These are phyloP conservation scores for Elegia similella DNA, from an alignment of 2,888 invertebrate genomes.

Conservation along the genomic window DNA sequence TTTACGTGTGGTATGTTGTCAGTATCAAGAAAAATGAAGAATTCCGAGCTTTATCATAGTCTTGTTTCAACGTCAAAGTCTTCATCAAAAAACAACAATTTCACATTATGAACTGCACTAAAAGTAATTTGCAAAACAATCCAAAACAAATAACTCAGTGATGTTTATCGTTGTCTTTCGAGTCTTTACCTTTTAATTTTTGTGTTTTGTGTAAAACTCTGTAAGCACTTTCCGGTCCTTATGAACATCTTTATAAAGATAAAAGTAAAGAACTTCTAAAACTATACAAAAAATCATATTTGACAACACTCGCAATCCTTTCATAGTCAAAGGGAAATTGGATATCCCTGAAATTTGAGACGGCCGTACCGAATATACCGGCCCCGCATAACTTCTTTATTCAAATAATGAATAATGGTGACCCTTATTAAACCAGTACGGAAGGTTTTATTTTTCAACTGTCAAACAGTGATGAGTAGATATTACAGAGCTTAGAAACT, in stretches of 20 bases:
- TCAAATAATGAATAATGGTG: slow-evolving; percentile 6
- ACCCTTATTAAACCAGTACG: slow-evolving; percentile 8
- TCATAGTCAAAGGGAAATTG: slow-evolving; percentile 42
- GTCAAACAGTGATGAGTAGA: slow-evolving; percentile 12
- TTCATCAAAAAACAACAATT: too few relatives aligned
- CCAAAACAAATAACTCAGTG: too few relatives aligned
- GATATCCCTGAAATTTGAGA: slow-evolving; percentile 53
- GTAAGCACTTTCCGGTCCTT: not conserved
- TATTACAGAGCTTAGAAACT: not conserved
- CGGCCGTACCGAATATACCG: slow-evolving; percentile 39
- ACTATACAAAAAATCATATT: slow-evolving; percentile 9
- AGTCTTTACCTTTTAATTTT: too few relatives aligned
- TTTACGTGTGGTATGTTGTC: too few relatives aligned
- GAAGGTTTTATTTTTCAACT: slow-evolving; percentile 13
- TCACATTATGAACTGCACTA: too few relatives aligned
- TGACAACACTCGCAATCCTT: slow-evolving; percentile 18
- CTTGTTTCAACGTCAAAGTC: too few relatives aligned
- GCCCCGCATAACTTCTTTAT: slow-evolving; percentile 40
- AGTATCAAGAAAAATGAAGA: too few relatives aligned
- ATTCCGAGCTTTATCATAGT: too few relatives aligned
- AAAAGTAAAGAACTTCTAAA: not conserved
- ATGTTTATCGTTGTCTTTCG: too few relatives aligned
- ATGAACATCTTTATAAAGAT: not conserved
- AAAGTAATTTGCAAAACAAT: too few relatives aligned
- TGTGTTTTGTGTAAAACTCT: too few relatives aligned